Base-by-base conservation (phyloP, 2,113 vertebrate genomes). In the Lasiurus borealis region DNA sequence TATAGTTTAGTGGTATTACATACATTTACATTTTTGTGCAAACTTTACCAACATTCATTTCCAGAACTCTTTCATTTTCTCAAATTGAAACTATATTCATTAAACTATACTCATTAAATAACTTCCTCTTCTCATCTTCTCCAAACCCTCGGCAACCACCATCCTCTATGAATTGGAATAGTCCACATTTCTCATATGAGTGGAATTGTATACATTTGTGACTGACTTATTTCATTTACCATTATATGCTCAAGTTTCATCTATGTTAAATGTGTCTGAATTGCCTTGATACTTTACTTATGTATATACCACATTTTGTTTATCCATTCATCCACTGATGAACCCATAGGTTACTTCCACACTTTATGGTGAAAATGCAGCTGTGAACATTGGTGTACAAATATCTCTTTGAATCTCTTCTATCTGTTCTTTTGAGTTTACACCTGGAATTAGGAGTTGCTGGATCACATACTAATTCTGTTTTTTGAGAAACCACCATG, bases 91-190 rank as follows among this genome's bases (percentile, higher is more conserved):
- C 12, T 21, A 7, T 80, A 2, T 9, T 11, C 11, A 9, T 52
- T 21, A 29, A 14, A 0, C 40, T 21, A 7, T 80, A 2, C 13
- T 11, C 11, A 9, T 52, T 21, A 29, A 14, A 0, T n/a, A 23
- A 31, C 19, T 29, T 13, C 14, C 8, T 8, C 8, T 19, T 50
- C 2, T 31, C 48, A 10, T 27, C 21, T n/a, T 6, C 1, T 7
- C 5, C 15, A 21, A 31, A 3, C 7, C 21, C 19, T 8, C 31
- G 66, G 16, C 1, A 59, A 8, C 10, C 46, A 72, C 8, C 14
- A 6, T 76, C 36, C 46, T 77, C 9, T 75, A 3, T 80, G 10
- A 44, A 44, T 82, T 27, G 71, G 34, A 64, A 34, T 57, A 34
- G 19, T 13, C 62, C 48, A 9, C 5, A 16, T 64, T 25, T 77